A percentile compares a stretch with the other conserved stretches of the same genome.
Evolutionary conservation across 2,797 vertebrate genomes (phyloP).

Genomic region (Enteromius afrohamiltoni): DNA sequence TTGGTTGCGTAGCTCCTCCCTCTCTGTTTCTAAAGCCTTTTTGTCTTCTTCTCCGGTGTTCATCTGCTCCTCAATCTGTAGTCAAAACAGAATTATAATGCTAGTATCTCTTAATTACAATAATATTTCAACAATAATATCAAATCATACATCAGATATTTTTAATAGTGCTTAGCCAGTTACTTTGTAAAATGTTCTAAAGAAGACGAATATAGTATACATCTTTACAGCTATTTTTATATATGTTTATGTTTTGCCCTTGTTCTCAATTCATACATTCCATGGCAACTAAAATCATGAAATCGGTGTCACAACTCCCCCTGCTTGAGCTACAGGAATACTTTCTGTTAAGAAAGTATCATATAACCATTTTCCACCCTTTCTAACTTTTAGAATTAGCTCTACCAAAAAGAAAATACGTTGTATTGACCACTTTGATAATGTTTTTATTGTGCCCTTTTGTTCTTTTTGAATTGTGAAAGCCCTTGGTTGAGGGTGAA

Average conservation of each 20-base stretch:
- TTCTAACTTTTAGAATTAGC: background rate
- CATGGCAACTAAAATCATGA: background rate
- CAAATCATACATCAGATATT: background rate
- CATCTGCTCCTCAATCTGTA: conserved; percentile 83
- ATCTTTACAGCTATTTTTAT: background rate
- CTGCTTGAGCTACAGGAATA: background rate
- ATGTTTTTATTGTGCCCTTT: background rate
- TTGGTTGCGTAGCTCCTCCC: conserved; percentile 78
- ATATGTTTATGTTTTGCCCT: background rate
- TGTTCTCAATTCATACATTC: background rate
- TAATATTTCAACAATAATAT: background rate
- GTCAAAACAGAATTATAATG: conserved; percentile 63
- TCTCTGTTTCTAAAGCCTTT: conserved; percentile 81
- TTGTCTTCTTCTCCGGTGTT: conserved; percentile 79
- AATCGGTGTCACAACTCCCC: background rate
- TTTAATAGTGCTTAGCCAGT: background rate
- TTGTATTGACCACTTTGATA: background rate
- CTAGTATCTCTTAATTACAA: background rate
- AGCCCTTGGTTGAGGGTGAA: background rate
- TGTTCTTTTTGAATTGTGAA: background rate
- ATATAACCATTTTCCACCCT: background rate
- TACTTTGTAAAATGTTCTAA: background rate
- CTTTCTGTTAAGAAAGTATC: background rate
- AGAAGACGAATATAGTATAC: background rate
- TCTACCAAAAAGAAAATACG: background rate